Percentiles rank a stretch among this genome's conserved stretches.
phyloP scores from a whole-genome alignment of 2,888 invertebrate genomes.

The Smittia aterrima region DNA sequence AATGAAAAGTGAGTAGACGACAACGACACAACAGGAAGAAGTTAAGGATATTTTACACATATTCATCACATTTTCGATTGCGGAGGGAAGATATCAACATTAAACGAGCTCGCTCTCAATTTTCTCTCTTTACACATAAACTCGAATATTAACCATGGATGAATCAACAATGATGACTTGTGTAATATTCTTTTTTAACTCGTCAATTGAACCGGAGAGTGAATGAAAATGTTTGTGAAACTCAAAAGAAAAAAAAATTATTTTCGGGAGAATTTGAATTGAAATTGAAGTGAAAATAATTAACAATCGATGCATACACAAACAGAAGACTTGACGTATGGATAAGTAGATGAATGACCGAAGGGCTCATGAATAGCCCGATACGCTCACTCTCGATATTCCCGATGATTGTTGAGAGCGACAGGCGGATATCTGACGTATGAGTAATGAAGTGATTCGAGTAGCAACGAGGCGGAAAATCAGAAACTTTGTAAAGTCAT shows the following conservation, averaged over 20 bases:
- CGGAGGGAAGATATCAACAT: background rate
- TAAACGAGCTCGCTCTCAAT: background rate
- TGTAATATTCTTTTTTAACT: background rate
- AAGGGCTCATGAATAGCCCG: background rate
- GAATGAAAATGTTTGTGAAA: background rate
- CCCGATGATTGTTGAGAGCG: background rate
- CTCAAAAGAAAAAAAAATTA: too few species aligned
- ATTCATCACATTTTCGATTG: conserved; percentile 34
- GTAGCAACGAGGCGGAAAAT: background rate
- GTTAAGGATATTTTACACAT: conserved; percentile 37
- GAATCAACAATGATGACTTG: background rate
- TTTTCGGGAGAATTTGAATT: background rate
- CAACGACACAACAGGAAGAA: conserved; percentile 9
- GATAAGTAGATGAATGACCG: background rate
- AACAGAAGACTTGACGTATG: background rate
- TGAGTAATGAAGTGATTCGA: background rate
- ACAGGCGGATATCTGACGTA: background rate
- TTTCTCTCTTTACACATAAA: background rate
- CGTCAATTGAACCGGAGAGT: background rate
- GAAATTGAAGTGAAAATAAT: background rate
- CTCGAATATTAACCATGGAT: background rate
- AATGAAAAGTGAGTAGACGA: background rate
- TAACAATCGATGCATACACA: background rate
- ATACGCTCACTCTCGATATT: too few species aligned
- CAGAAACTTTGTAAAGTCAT: background rate